Percentiles rank a stretch among this genome's conserved stretches.
phyloP scores from a whole-genome alignment of 2,797 vertebrate genomes.

The Neosilurus mollespiculum region DNA sequence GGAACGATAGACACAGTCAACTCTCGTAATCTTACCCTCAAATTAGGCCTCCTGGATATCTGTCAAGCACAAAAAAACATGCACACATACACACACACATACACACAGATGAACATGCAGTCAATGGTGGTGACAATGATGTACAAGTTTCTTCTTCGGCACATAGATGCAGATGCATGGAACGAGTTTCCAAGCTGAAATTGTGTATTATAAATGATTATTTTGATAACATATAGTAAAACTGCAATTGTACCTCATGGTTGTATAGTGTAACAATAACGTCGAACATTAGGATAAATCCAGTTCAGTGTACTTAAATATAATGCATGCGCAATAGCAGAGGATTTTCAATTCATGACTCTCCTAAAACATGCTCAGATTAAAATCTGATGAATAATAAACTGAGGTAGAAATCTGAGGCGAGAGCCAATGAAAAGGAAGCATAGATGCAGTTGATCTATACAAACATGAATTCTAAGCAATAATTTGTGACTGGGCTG shows the following conservation, averaged over 20 bases:
- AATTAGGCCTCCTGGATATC: slow-evolving; percentile 86
- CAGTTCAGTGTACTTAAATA: background rate
- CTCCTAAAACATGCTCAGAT: background rate
- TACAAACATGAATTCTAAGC: too few relatives aligned
- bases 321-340: background rate
- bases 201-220: background rate
- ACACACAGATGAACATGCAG: slow-evolving; percentile 29
- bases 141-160: background rate
- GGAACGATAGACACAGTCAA: background rate
- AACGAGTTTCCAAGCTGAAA: background rate
- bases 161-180: background rate
- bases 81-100: slow-evolving; percentile 17
- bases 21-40: slow-evolving; percentile 80
- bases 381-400: background rate
- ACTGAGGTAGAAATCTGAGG: background rate
- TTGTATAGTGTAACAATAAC: background rate
- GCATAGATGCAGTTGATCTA: background rate
- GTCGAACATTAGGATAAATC: background rate
- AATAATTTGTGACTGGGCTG: background rate
- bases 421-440: background rate
- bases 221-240: background rate
- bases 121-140: background rate
- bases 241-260: background rate
- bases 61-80: slow-evolving; percentile 75
- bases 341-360: background rate